Percentiles rank a stretch among this genome's conserved stretches.
phyloP scores from a whole-genome alignment of 64 coral and sea anemone genomes.

The Montipora foliosa region DNA sequence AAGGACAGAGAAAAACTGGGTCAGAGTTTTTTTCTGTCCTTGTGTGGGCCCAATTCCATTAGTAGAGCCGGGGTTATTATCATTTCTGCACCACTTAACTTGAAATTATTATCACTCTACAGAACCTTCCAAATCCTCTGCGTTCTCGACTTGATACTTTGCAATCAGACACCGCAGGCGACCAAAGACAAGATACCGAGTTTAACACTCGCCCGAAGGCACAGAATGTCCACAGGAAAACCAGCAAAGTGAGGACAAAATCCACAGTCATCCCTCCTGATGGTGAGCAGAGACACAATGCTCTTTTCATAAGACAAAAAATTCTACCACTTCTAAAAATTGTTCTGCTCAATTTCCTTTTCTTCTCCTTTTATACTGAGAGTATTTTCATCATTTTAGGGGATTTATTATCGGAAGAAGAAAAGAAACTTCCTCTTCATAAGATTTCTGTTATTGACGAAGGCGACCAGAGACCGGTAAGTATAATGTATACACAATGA shows the following conservation, averaged over 20 bases:
- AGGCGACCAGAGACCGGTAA: conserved; percentile 82
- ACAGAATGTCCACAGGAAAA: neutral
- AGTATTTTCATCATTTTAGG: neutral
- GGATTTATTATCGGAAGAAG: conserved; percentile 64
- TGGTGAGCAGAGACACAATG: neutral
- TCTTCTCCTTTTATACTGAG: neutral
- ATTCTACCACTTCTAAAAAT: neutral
- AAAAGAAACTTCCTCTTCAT: conserved; percentile 75
- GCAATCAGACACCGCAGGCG: neutral
- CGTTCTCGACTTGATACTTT: conserved; percentile 13
- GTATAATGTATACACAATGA: neutral
- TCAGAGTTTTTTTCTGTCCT: too few species aligned
- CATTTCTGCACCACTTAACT: too few species aligned
- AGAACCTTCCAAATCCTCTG: neutral
- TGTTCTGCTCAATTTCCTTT: neutral
- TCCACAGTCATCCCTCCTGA: conserved; percentile 9
- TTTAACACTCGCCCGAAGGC: conserved; percentile 10
- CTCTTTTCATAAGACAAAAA: neutral
- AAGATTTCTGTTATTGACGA: conserved; percentile 91
- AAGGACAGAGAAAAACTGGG: too few species aligned
- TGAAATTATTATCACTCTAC: neutral
- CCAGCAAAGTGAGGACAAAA: conserved; percentile 31
- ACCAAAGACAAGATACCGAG: conserved; percentile 6
- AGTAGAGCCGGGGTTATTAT: too few species aligned
- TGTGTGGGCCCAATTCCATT: too few species aligned